Conservation (phyloP, 2,113 vertebrate genomes). For the Salminus brasiliensis region DNA sequence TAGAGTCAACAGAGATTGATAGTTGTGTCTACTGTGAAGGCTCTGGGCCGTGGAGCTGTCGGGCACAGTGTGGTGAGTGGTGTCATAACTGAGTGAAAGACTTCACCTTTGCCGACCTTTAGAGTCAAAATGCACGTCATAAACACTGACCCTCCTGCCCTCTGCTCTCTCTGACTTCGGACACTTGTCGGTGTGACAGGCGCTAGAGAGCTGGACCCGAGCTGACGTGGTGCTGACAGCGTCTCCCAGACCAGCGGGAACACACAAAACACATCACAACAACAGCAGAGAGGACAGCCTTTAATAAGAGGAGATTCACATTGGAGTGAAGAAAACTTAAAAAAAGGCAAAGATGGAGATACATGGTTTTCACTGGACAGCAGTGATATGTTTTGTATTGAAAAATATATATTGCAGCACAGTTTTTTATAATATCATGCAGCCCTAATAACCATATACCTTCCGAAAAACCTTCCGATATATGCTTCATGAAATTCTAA, state of each 20-base stretch:
- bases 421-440: no score
- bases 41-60: background rate
- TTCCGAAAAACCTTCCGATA: no score
- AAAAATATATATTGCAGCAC: no score
- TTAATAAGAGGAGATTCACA: no score
- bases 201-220: constrained; percentile 1
- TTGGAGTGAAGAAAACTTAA: no score
- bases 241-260: background rate
- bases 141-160: constrained; percentile 4
- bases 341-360: no score
- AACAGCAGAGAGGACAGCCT: background rate
- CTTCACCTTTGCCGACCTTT: background rate
- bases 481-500: no score
- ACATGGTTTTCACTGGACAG: no score
- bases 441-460: no score
- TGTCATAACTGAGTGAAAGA: constrained; percentile 23
- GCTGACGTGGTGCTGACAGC: constrained; percentile 13
- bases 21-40: background rate
- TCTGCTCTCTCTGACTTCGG: background rate
- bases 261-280: background rate
- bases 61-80: background rate
- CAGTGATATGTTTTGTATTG: no score
- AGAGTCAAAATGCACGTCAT: background rate
- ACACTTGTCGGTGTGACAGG: background rate
- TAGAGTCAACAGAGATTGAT: background rate